These are phyloP conservation scores for Rhabdomys dilectus DNA, from an alignment of 2,113 vertebrate species.

Conservation along the genomic window DNA sequence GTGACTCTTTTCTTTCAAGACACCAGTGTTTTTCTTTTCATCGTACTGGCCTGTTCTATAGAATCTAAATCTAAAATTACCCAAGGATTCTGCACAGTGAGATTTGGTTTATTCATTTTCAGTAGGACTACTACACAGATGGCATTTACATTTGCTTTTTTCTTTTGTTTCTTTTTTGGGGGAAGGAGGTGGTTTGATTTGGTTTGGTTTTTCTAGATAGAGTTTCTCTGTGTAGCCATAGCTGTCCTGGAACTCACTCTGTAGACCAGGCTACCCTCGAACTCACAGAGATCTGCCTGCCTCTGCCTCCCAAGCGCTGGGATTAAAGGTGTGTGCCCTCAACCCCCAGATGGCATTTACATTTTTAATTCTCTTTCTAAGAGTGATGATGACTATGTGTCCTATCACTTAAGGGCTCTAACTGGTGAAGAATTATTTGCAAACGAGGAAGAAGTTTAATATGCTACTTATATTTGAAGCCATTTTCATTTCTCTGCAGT, in stretches of 20 bases:
- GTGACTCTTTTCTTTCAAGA: constrained; percentile 2
- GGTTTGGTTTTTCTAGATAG: not conserved
- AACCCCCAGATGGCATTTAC: not conserved
- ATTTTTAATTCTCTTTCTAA: constrained; percentile 38
- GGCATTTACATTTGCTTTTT: constrained; percentile 16
- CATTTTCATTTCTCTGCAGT: constrained; percentile 54
- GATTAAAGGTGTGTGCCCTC: not conserved
- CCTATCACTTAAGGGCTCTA: constrained; percentile 55
- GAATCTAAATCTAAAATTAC: constrained; percentile 36
- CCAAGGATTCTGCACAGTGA: not conserved
- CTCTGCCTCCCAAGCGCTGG: not conserved
- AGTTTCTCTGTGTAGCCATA: not conserved
- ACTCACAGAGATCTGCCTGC: not conserved
- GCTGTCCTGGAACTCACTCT: not conserved
- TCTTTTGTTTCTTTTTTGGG: no score
- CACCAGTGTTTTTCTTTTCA: not conserved
- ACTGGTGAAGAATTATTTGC: constrained; percentile 48
- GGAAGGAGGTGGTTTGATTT: no score
- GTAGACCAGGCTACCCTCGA: not conserved
- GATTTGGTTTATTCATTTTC: constrained; percentile 16
- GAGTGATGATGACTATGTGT: constrained; percentile 26
- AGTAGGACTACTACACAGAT: not conserved
- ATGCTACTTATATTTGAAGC: constrained; percentile 51
- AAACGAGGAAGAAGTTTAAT: not conserved
- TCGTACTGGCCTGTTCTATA: constrained; percentile 11